Base-by-base conservation (phyloP, 2,888 invertebrate species). In the Serrognathus titanus region DNA sequence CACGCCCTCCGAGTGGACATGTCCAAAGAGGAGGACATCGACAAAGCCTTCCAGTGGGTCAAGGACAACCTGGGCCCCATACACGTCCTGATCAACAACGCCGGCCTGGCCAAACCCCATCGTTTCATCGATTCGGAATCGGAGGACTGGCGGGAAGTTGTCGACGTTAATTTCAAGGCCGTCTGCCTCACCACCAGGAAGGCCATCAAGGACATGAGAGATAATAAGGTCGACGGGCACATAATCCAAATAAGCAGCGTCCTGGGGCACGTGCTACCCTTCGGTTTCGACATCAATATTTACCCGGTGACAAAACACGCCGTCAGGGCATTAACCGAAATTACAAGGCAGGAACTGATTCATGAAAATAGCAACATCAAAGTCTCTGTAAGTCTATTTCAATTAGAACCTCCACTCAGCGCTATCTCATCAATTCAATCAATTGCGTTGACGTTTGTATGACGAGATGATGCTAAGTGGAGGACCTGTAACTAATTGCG, bases 71-170 rank as follows among this genome's bases (percentile, higher is more conserved):
- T 60, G 35, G 55, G 60, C 2, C 58, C 58, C 9, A 31, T 60
- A 39, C 39, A 60, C 41, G 41, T 58, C 20, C 58, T 60, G 10
- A 51, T 60, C n/a, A 60, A 55, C 49, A 60, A 58, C 48, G 60
- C 60, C 7, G 60, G 58, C 13, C n/a, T 51, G 36, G 4, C 8
- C 8, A 24, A 36, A 1, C 12, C 12, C 20, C 10, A 40, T 1
- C 16, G 24, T 11, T 39, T 57, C 7, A 40, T 24, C 9, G n/a
- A 46, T 9, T 11, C 9, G 1, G 35, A 37, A 20, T 24, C n/a
- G 13, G 53, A 53, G 24, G 48, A 35, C 16, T 20, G 8, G 36
- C 36, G 40, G 5, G 38, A n/a, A 16, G 13, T 48, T 5, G 9
- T 53, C 9, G 46, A 53, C 48, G 47, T 47, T 8, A 53, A 53